Conservation (phyloP, 2,113 vertebrate species). For the Mobula birostris region DNA sequence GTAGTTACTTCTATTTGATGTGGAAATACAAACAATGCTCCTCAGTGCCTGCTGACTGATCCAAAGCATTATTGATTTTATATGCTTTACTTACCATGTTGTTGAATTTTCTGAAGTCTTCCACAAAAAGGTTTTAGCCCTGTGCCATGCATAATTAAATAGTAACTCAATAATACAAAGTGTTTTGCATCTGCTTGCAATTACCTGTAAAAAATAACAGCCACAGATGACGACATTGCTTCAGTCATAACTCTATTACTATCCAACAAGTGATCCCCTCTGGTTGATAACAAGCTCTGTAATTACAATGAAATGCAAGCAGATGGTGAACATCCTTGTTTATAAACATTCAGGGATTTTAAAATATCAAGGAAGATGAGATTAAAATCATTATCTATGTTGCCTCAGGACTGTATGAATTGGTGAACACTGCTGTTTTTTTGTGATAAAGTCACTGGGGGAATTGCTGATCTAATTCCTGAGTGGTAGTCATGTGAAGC, state of each 20-base stretch:
- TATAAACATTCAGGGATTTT: not conserved
- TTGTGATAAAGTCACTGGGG: not conserved
- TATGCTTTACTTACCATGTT: not conserved
- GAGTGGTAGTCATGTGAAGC: not conserved
- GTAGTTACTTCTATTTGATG: not conserved
- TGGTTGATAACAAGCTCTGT: not conserved
- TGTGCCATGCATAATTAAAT: not conserved
- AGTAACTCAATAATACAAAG: not conserved
- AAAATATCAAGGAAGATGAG: not conserved
- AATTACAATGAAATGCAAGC: not conserved
- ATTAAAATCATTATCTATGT: not conserved
- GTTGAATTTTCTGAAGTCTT: not conserved
- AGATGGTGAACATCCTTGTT: not conserved
- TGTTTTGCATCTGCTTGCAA: not conserved
- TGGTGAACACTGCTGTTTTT: not conserved
- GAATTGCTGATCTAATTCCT: not conserved
- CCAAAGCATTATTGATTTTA: not conserved
- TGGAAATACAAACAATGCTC: not conserved
- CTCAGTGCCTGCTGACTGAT: not conserved
- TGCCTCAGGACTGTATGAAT: not conserved
- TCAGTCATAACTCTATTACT: not conserved
- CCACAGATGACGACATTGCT: not conserved
- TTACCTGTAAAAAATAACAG: not conserved
- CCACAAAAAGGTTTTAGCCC: not conserved
- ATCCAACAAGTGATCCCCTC: not conserved